Base-by-base conservation (phyloP, 92 coral and sea anemone species). In the Heteractis magnifica region DNA sequence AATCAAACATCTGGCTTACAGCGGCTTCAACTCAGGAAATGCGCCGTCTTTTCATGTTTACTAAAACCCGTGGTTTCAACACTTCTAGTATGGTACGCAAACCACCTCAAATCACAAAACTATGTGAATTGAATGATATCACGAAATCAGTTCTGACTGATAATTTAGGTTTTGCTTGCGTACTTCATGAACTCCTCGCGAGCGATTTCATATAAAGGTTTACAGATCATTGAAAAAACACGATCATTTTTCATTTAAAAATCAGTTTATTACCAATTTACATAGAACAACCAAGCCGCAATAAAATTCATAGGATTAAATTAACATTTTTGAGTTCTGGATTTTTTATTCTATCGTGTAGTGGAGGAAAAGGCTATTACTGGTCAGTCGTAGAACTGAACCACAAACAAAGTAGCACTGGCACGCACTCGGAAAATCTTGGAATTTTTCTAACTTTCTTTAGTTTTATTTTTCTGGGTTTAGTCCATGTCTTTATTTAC, bases 181-280 rank as follows among this genome's bases (percentile, higher is more conserved):
- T 23, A 5, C 23, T 5, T 19, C 8, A 0, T 20, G 26, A n/a
- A 64, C 8, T 15, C 8, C 15, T 64, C n/a, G 64, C 21, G 18
- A 18, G 44, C 44, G 44, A n/a, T 18, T 20, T 21, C 6, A 21
- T 6, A 65, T 8, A 6, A 48, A n/a, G 48, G 10, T 10, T 49
- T 44, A 49, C 41, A 1, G 10, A 19, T n/a, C 18, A 49, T 12
- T 50, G 11, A 26, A 78, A 78, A 62, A 4, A 62, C 3, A 62
- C 20, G 9, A 18, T 34, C 18, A 1, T 26, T 49, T 21, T 10
- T 78, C 71, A 13, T 78, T 78, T 56, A 41, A n/a, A 65, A 81
- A 70, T 68, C 76, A 81, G 64, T 81, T 81, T 81, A 81, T 81
- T 81, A 81, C 64, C 65, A 81, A 81, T 81, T 81, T 68, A 81